A percentile compares a stretch with the other conserved stretches of the same genome.
Conservation (phyloP, 2,113 vertebrate genomes). For the Gnathonemus longibarbis region DNA sequence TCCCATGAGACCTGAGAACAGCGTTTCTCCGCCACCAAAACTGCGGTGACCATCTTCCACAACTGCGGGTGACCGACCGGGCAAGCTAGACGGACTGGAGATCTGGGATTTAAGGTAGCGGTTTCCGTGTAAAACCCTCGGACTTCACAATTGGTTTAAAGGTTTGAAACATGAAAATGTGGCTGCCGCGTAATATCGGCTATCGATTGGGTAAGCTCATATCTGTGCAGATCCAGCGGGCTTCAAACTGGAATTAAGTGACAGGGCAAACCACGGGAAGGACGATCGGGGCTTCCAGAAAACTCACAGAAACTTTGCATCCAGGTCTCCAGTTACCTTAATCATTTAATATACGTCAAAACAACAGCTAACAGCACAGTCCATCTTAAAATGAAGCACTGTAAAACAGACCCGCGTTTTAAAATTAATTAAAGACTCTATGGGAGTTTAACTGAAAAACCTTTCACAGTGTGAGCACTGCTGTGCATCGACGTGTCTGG, state of each 20-base stretch:
- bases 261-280: conserved; percentile 33
- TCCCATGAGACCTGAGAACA: neutral
- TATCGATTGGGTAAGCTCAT: conserved; percentile 7
- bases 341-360: neutral
- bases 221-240: neutral
- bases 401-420: neutral
- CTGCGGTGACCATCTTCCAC: neutral
- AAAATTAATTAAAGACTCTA: neutral
- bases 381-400: neutral
- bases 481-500: neutral
- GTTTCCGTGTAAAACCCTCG: neutral
- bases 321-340: neutral
- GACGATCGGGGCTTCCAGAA: conserved; percentile 6
- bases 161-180: neutral
- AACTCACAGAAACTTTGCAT: neutral
- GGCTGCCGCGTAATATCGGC: neutral
- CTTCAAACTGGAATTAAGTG: neutral
- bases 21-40: neutral
- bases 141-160: neutral
- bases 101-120: neutral
- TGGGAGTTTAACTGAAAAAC: neutral
- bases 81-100: neutral
- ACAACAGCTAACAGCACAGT: neutral
- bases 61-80: neutral
- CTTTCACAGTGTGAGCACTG: neutral